These are phyloP conservation scores for Dysdera silvatica DNA, from an alignment of 1,140 invertebrate species.

Conservation along the genomic window DNA sequence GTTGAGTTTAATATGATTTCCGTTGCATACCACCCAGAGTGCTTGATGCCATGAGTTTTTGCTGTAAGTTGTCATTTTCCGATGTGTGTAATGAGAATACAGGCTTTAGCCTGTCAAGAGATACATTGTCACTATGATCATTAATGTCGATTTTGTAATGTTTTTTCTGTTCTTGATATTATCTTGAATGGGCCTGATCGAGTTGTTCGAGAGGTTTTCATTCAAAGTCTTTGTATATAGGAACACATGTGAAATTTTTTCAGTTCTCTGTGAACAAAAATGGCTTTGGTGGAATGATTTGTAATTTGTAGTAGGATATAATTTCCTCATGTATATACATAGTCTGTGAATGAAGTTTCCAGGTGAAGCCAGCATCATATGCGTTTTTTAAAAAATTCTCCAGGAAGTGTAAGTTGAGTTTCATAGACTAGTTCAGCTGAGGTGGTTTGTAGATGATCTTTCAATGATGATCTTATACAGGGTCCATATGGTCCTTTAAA, in stretches of 20 bases:
- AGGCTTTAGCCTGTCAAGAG: neutral
- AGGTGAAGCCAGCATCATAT: neutral
- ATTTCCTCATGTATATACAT: neutral
- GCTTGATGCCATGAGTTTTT: too few relatives aligned
- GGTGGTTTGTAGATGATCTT: slow-evolving; percentile 33
- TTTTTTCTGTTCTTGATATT: neutral
- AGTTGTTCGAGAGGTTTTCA: neutral
- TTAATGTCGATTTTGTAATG: neutral
- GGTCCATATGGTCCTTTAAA: slow-evolving; percentile 42
- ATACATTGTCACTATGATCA: neutral
- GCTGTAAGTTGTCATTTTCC: too few relatives aligned
- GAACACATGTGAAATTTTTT: neutral
- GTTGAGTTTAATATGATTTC: too few relatives aligned
- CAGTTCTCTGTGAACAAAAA: neutral
- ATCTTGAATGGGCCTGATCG: neutral
- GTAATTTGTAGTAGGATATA: neutral
- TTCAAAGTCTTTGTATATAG: neutral
- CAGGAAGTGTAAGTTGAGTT: slow-evolving; percentile 20
- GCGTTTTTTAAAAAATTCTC: slow-evolving; percentile 16
- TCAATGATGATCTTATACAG: slow-evolving; percentile 30
- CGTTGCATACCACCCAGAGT: too few relatives aligned
- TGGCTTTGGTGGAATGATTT: neutral
- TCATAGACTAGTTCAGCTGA: slow-evolving; percentile 33
- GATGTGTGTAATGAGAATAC: too few relatives aligned
- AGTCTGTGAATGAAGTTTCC: neutral